phyloP scores from a whole-genome alignment of 2,113 vertebrate genomes.

The Myanophis thanlyinensis region DNA sequence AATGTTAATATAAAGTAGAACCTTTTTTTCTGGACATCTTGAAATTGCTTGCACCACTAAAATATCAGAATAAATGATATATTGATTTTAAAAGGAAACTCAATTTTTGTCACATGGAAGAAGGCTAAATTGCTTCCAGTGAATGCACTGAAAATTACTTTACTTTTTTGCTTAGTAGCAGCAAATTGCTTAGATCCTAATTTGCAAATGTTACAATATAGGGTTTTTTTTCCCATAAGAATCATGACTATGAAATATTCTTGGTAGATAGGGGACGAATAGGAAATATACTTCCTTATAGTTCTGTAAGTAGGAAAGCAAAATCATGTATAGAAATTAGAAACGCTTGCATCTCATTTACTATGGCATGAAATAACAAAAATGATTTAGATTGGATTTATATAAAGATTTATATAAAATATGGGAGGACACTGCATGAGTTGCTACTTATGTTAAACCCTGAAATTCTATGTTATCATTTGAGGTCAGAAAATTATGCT shows the following conservation, averaged over 20 bases:
- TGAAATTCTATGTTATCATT: not conserved
- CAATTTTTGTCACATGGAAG: not conserved
- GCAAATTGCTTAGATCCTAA: slow-evolving; percentile 17
- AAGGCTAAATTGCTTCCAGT: not conserved
- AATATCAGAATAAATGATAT: not conserved
- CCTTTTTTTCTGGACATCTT: not conserved
- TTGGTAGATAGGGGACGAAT: not conserved
- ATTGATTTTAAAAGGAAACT: slow-evolving; percentile 8
- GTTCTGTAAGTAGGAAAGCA: slow-evolving; percentile 19
- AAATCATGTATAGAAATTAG: slow-evolving; percentile 21
- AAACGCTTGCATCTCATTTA: slow-evolving; percentile 2
- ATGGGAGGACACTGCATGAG: not conserved
- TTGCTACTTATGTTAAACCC: not conserved
- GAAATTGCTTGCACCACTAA: not conserved
- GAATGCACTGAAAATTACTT: not conserved
- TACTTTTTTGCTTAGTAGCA: not conserved
- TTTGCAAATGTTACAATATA: slow-evolving; percentile 22
- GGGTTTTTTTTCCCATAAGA: not conserved
- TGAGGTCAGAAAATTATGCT: not conserved
- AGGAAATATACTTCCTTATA: not conserved
- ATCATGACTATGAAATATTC: not conserved
- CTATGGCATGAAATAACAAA: slow-evolving; percentile 1
- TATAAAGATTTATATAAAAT: not conserved
- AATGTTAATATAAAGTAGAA: not conserved
- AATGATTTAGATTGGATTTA: not conserved